Evolutionary conservation across 2,113 vertebrate genomes (phyloP), one percentile per base, ranked within the genome.

Genomic region (Symphodus melops): DNA sequence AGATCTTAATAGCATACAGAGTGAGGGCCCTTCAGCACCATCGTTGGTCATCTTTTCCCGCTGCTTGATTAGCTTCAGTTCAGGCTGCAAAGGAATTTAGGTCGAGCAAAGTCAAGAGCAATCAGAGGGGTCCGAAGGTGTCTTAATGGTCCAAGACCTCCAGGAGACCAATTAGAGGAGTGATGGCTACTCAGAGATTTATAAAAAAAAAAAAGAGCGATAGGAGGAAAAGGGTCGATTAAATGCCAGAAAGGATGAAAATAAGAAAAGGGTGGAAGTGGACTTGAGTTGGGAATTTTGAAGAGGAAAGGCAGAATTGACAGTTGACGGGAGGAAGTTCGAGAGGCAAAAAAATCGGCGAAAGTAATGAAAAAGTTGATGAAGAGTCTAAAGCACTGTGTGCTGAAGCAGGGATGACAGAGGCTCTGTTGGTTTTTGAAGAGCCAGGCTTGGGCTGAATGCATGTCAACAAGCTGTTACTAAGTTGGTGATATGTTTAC

Each of bases 161-260:
- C 72, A 71, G 76, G 52, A 65, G 67, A 59, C 69, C 36, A 78
- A 79, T 80, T 82, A 72, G 23, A 70, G 41, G 62, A 56, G 11
- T 61, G 59, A 71, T 21, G 42, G 51, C 69, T 49, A 36, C n/a
- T 28, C 1, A 16, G 62, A 51, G 10, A 9, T 8, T 41, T n/a
- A n/a, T n/a, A 21, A 8, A 33, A 33, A 33, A 33, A 33, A 6
- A 33, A 5, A 39, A 16, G 39, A 23, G 4, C 9, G 13, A 21
- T 9, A 8, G 66, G 6, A 60, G 65, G 46, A 14, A 56, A 39
- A 19, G 12, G 5, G 41, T 12, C 49, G 69, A 59, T 70, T 44
- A 73, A 81, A 16, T 33, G 61, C 21, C 53, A 53, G 61, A 21
- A 49, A 44, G 53, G 61, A 37, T 39, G 28, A 36, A 41, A 54